phyloP scores from a whole-genome alignment of 2,113 vertebrate genomes.

The Malurus alboscapulatus region DNA sequence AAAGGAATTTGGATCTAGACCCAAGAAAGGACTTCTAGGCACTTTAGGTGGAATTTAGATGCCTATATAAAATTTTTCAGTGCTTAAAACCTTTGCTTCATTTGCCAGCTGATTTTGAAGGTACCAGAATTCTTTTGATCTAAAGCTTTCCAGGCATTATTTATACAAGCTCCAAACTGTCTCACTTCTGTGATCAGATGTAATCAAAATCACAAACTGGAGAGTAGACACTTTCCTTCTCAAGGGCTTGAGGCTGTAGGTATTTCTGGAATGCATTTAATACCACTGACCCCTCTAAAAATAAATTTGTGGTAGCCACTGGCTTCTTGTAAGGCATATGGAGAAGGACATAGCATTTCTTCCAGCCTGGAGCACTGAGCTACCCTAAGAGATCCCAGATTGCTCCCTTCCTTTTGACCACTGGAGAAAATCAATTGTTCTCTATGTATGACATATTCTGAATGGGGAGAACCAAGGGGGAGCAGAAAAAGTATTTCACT shows the following conservation, averaged over 20 bases:
- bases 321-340: not conserved
- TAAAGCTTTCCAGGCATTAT: not conserved
- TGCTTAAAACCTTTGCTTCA: not conserved
- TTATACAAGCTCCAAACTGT: not conserved
- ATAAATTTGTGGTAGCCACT: not conserved
- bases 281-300: not conserved
- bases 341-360: not conserved
- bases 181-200: not conserved
- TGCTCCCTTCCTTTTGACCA: not conserved
- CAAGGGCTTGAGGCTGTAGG: not conserved
- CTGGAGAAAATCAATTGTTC: rapidly evolving
- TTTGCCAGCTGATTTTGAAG: not conserved
- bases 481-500: not conserved
- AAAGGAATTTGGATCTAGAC: not conserved
- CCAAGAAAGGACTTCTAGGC: not conserved
- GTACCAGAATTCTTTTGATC: not conserved
- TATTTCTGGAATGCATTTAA: not conserved
- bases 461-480: not conserved
- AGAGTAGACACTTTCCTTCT: not conserved
- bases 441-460: not conserved
- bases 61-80: not conserved
- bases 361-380: not conserved
- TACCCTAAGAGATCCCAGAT: not conserved
- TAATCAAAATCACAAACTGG: not conserved
- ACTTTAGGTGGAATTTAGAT: not conserved